Conservation (phyloP, 2,113 vertebrate species). For the Hippopotamus amphibius region DNA sequence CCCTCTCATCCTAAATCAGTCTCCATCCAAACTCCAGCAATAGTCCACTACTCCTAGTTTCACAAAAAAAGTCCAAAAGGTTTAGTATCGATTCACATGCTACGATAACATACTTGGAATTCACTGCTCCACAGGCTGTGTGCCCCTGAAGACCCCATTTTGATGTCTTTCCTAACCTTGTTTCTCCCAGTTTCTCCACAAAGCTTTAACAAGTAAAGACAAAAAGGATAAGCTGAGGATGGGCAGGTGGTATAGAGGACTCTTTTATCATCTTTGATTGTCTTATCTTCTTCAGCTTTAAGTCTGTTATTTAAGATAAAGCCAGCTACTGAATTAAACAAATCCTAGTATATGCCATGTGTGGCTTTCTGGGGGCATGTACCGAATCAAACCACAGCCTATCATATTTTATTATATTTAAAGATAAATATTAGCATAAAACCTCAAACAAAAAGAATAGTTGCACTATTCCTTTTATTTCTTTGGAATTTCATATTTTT, state of each 20-base stretch:
- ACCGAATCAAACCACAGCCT: background rate
- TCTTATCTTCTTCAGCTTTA: background rate
- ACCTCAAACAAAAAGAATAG: background rate
- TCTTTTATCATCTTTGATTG: background rate
- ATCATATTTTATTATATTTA: background rate
- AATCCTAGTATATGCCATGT: background rate
- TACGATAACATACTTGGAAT: background rate
- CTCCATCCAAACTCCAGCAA: background rate
- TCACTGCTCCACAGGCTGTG: background rate
- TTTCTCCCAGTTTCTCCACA: background rate
- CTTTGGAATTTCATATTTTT: background rate
- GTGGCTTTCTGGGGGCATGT: background rate
- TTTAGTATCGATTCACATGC: background rate
- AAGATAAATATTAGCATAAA: conserved; percentile 12
- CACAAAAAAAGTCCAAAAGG: background rate
- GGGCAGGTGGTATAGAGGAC: background rate
- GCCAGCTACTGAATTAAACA: background rate
- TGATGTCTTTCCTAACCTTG: background rate
- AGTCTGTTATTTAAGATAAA: conserved; percentile 21
- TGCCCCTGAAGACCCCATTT: background rate
- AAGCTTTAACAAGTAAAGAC: background rate
- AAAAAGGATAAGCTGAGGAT: background rate
- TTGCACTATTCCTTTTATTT: background rate
- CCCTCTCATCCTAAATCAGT: background rate
- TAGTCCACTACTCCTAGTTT: background rate